Base-by-base conservation (phyloP, 2,888 invertebrate species). In the Caenorhabditis sinica region DNA sequence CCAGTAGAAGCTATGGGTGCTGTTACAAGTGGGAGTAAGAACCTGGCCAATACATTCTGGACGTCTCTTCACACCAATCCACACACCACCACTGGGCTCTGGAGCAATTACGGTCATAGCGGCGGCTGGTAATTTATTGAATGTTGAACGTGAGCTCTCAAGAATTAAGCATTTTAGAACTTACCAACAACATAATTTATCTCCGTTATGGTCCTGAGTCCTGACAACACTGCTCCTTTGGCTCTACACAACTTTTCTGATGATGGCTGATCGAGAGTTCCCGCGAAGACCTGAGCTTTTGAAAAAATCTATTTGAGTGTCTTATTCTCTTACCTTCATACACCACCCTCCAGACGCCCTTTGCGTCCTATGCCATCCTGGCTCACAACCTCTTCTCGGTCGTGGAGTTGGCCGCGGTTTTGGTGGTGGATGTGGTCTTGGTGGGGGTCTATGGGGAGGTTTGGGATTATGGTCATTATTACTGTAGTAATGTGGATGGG, bases 1-100 rank as follows among this genome's bases (percentile, higher is more conserved):
- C 66, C 68, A 76, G 1, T 60, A 13, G 33, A 76, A 76, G 11
- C 68, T 36, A 17, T 53, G 66, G 4, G n/a, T 30, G 5, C 6
- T 2, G 1, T 66, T 33, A 49, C 76, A 76, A 0, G 13, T 23
- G 6, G 58, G 23, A 3, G 68, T 60, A 6, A 58, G n/a, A 1
- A 9, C n/a, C 11, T 45, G 43, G 11, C 33, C 53, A 2, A 25
- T n/a, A 17, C 76, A 76, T 30, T 58, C 43, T 0, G 33, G 28
- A 8, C 30, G n/a, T n/a, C 76, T 8, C 36, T n/a, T 20, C 0
- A 30, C 17, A 17, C 76, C 76, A 15, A 76, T 23, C 56, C 66
- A 68, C 0, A 74, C 49, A n/a, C 40, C 25, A 11, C 56, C 56
- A 28, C 36, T 56, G 36, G 40, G 20, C 11, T 20, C 15, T 0